Evolutionary conservation across 2,113 vertebrate genomes (phyloP).

Genomic region (Todiramphus chloris): DNA sequence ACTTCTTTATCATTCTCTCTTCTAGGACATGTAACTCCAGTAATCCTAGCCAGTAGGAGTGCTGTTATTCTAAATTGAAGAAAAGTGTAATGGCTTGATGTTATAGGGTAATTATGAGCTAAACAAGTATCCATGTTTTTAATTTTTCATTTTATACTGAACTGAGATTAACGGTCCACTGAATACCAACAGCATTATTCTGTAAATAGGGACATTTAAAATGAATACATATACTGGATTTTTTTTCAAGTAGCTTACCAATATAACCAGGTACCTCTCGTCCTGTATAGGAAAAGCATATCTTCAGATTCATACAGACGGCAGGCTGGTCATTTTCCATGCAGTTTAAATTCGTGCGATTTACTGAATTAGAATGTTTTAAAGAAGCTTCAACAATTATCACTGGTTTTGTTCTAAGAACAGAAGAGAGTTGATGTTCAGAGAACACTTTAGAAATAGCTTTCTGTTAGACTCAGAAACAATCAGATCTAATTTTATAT

Average conservation of each 20-base stretch:
- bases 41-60: not conserved
- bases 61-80: not conserved
- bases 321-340: slow-evolving; percentile 77
- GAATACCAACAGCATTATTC: not conserved
- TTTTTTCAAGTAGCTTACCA: slow-evolving; percentile 74
- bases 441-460: not conserved
- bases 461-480: not conserved
- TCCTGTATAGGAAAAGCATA: slow-evolving; percentile 90
- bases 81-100: not conserved
- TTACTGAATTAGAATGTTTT: slow-evolving; percentile 80
- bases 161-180: not conserved
- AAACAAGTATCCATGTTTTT: not conserved
- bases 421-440: not conserved
- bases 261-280: slow-evolving; percentile 80
- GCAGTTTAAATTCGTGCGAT: slow-evolving; percentile 80
- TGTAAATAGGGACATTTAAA: not conserved
- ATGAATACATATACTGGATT: not conserved
- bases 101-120: not conserved
- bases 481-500: not conserved
- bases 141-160: not conserved
- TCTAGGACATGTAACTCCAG: not conserved
- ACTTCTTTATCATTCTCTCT: not conserved
- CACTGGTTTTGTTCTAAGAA: slow-evolving; percentile 88
- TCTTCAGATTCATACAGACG: slow-evolving; percentile 81
- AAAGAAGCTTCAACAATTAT: slow-evolving; percentile 85